Conservation (phyloP, 1,140 invertebrate species). For the Laupala kohalensis region DNA sequence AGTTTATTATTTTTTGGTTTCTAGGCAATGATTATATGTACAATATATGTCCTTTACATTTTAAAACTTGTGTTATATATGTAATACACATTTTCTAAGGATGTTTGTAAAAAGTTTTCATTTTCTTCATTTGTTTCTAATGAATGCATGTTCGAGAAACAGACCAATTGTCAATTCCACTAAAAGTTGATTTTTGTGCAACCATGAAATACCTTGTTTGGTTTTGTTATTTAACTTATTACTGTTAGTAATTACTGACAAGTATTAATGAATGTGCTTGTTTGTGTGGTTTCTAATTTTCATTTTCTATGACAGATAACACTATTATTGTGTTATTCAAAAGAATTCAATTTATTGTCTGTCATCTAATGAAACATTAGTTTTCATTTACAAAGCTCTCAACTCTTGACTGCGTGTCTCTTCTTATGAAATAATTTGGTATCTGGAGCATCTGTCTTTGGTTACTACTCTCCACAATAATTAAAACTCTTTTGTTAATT, state of each 20-base stretch:
- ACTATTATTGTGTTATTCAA: background rate
- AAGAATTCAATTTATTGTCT: background rate
- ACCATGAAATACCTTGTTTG: background rate
- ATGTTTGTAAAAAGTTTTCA: background rate
- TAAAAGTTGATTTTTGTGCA: background rate
- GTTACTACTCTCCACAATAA: too few relatives aligned
- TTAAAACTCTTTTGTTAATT: too few relatives aligned
- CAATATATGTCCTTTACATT: background rate
- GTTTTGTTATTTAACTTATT: background rate
- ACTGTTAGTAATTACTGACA: too few relatives aligned
- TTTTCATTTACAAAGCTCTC: background rate
- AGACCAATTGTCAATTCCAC: background rate
- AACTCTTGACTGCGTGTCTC: background rate
- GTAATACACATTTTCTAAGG: background rate
- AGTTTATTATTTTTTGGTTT: background rate
- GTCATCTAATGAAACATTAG: background rate
- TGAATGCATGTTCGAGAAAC: background rate
- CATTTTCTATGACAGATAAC: background rate
- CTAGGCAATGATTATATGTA: background rate
- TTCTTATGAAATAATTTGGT: background rate
- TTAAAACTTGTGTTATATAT: too few relatives aligned
- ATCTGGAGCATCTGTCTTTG: too few relatives aligned
- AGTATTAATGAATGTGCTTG: too few relatives aligned
- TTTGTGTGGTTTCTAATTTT: background rate
- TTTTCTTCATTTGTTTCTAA: background rate